Evolutionary conservation across 2,888 invertebrate species (phyloP), one percentile per base, ranked within the genome.

Genomic region (Sarcophaga carnaria): DNA sequence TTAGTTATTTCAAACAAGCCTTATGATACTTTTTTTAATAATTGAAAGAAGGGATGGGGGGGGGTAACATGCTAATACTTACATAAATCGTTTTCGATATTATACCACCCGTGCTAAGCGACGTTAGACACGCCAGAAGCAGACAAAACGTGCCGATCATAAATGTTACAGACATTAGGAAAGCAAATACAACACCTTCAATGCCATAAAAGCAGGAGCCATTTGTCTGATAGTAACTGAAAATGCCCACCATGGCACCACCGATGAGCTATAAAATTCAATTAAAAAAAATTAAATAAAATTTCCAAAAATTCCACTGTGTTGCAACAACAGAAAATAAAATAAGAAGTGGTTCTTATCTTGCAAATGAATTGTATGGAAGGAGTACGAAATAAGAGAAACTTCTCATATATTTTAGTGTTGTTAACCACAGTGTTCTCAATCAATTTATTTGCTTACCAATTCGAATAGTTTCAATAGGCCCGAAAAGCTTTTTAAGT

Each of bases 81-180:
- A 93, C 93, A 85, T 93, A 93, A 83, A 93, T 93, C 20, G 93
- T 97, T 94, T 97, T 97, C 1, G 97, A 95, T 90, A 98, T 95
- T 89, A 97, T 96, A 54, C 97, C 96, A n/a, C 97, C 96, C 0
- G 97, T 97, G 20, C 97, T 95, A 72, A 97, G 94, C 2, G 97
- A 97, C 49, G 96, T 94, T n/a, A 97, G 90, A 89, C 96, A 97
- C 0, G 97, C 95, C 5, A 96, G 91, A 63, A 97, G 93, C 64
- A 97, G 92, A 88, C 97, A 95, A 90, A 96, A 96, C 27, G 97
- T 97, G 76, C 96, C 96, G 86, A 97, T 95, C 92, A 97, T 94
- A 91, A 97, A 97, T 20, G 97, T 94, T 0, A 96, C 96, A 0
- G 96, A 94, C 92, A 97, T 96, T 82, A 97, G 93, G 47, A 97